Conservation (phyloP, 2,888 invertebrate genomes). For the Corythucha ciliata region DNA sequence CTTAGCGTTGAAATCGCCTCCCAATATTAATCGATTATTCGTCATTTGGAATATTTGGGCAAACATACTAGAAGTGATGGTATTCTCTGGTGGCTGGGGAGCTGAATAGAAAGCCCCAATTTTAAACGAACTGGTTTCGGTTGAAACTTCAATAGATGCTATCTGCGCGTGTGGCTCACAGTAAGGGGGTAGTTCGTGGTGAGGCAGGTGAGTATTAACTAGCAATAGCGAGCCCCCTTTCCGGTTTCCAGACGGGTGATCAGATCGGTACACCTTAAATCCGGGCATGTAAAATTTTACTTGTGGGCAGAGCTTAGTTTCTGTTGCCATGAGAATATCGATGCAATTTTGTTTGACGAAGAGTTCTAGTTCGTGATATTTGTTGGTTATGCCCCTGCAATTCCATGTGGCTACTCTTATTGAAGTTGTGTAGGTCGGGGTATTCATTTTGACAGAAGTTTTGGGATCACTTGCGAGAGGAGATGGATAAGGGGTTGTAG, state of each 20-base stretch:
- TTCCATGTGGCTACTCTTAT: constrained; percentile 16
- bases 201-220: not conserved
- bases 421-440: not conserved
- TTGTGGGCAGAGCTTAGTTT: constrained; percentile 9
- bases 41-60: not conserved
- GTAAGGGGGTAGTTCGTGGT: constrained; percentile 1
- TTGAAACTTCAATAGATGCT: not conserved
- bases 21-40: not conserved
- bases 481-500: not conserved
- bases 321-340: constrained; percentile 2
- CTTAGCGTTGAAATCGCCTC: constrained; percentile 10
- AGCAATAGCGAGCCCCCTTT: not conserved
- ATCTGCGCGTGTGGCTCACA: not conserved
- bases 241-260: constrained; percentile 2
- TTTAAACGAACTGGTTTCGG: not conserved
- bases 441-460: not conserved
- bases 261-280: not conserved
- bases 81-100: not conserved
- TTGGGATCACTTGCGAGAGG: not conserved
- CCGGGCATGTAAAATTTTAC: not conserved
- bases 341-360: not conserved
- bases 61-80: not conserved
- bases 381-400: not conserved
- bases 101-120: constrained; percentile 9
- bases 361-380: constrained; percentile 1